A percentile compares a stretch with the other conserved stretches of the same genome.
Conservation (phyloP, 2,888 invertebrate genomes). For the Cosmia trapezina region DNA sequence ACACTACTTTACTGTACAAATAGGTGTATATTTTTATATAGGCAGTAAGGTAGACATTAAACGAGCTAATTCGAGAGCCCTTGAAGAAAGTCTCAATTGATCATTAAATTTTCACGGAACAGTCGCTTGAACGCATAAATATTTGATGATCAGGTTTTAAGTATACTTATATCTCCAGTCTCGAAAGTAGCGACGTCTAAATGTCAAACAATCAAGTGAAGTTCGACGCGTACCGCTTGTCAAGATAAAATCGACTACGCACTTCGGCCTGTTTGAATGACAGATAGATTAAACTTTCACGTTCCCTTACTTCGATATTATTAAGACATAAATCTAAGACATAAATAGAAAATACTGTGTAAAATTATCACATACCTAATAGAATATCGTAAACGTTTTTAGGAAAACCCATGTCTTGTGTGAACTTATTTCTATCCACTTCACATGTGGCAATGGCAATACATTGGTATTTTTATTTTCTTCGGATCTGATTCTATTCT, state of each 20-base stretch:
- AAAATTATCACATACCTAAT: slow-evolving; percentile 23
- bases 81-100: slow-evolving; percentile 47
- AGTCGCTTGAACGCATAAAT: slow-evolving; percentile 53
- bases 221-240: slow-evolving; percentile 67
- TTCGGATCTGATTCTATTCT: slow-evolving; percentile 44
- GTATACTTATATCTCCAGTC: slow-evolving; percentile 48
- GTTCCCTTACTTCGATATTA: slow-evolving; percentile 55
- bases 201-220: slow-evolving; percentile 71
- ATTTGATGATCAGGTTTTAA: slow-evolving; percentile 62
- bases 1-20: slow-evolving; percentile 3
- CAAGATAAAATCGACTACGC: slow-evolving; percentile 71
- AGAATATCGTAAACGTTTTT: slow-evolving; percentile 24
- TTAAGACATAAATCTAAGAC: slow-evolving; percentile 46
- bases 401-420: slow-evolving; percentile 13
- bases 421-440: slow-evolving; percentile 13
- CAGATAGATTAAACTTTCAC: slow-evolving; percentile 72
- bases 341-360: slow-evolving; percentile 41
- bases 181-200: slow-evolving; percentile 58
- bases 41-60: slow-evolving; percentile 7
- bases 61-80: slow-evolving; percentile 36
- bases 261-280: slow-evolving; percentile 65
- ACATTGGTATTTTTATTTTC: slow-evolving; percentile 50
- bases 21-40: neutral
- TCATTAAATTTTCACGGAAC: slow-evolving; percentile 58
- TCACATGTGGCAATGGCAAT: slow-evolving; percentile 21